Base-by-base conservation (phyloP, 1,140 invertebrate genomes). In the Oreohelix idahoensis region DNA sequence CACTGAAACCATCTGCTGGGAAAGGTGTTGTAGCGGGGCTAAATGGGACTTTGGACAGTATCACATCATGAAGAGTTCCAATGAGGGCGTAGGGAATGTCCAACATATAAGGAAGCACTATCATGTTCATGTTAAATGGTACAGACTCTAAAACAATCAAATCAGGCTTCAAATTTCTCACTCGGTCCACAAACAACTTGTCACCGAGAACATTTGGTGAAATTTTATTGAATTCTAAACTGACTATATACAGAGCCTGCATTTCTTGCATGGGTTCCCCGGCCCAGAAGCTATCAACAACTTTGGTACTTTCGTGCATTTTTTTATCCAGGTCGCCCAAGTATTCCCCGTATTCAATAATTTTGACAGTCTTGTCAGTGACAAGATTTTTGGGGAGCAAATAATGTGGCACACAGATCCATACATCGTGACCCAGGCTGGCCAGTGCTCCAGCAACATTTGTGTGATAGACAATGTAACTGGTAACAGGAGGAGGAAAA, bases 81-180 rank as follows among this genome's bases (percentile, higher is more conserved):
- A 84, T 11, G 20, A 84, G 73, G 20, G 78, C 76, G 35, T 81
- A 86, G 0, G 84, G 83, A 26, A 87, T 74, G 23, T 70, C 78
- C 26, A 85, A 51, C 32, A 53, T 77, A 70, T 87, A 85, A 0
- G 86, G 77, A 5, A 86, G 77, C 23, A 84, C 58, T 0, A 71
- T 20, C 35, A 85, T 71, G 32, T 71, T 83, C 32, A 42, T 81
- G 23, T 73, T 32, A 11, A 69, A 51, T 23, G 81, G 79, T 0
- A 70, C 20, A 20, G 38, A 45, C 45, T 87, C 86, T 5, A 87
- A 13, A 42, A 87, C 78, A 29, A 84, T 32, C 0, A 85, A 66
- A 36, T 85, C 80, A 36, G 84, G 80, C 11, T 66, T 32, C 0
- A 83, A 8, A 0, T 69, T 51, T 35, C 45, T 66, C 0, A 85